Evolutionary conservation across 2,888 invertebrate species (phyloP).

Genomic region (Erebia palarica): DNA sequence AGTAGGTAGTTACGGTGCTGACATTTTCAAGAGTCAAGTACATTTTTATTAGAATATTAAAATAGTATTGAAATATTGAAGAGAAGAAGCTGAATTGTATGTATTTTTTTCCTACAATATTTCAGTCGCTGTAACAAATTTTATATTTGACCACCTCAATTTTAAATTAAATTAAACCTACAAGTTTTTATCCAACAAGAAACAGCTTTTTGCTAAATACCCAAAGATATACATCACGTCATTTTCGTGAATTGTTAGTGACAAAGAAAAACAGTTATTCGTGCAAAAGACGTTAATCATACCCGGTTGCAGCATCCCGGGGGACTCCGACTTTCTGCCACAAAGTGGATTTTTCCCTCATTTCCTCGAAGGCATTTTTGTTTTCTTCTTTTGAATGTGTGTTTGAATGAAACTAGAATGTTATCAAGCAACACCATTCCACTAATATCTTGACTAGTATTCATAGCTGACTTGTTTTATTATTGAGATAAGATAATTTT

Average conservation of each 20-base stretch:
- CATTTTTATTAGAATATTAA: no score
- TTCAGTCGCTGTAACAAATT: no score
- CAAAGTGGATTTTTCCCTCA: constrained; percentile 58
- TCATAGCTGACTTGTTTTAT: background rate
- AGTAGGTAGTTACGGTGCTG: no score
- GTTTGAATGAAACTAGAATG: constrained; percentile 53
- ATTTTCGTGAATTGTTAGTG: constrained; percentile 37
- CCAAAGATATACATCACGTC: constrained; percentile 35
- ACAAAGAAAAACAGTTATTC: constrained; percentile 46
- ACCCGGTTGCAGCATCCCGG: constrained; percentile 45
- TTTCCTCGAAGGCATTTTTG: constrained; percentile 66
- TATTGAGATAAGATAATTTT: no score
- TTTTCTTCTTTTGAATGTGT: constrained; percentile 58
- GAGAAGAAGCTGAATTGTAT: no score
- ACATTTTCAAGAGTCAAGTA: no score
- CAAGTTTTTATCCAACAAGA: background rate
- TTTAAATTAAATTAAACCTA: background rate
- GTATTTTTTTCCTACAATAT: background rate
- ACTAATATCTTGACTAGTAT: constrained; percentile 34
- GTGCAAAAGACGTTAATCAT: constrained; percentile 66
- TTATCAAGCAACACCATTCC: constrained; percentile 60
- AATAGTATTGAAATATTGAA: no score
- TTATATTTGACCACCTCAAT: no score
- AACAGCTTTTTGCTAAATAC: constrained; percentile 34
- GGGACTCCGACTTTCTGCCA: constrained; percentile 49